Evolutionary conservation across 2,797 vertebrate genomes (phyloP).

Genomic region (Thaleichthys pacificus): DNA sequence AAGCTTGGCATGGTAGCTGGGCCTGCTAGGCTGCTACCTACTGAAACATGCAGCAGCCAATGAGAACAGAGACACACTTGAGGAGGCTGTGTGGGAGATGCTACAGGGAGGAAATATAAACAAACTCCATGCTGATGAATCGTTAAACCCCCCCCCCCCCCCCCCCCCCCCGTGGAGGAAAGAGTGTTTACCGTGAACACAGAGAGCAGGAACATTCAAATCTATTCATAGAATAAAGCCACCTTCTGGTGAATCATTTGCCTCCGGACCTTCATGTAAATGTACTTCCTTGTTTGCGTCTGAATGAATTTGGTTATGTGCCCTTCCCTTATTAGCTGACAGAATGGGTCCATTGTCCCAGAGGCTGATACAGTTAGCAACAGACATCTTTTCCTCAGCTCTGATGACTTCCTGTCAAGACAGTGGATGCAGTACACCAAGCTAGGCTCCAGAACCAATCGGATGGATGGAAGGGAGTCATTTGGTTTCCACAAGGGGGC

Average conservation of each 20-base stretch:
- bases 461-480: too few relatives aligned
- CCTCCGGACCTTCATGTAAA: not conserved
- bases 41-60: too few relatives aligned
- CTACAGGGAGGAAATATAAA: too few relatives aligned
- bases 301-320: slow-evolving; percentile 20
- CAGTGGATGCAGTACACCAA: too few relatives aligned
- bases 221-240: not conserved
- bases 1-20: not conserved
- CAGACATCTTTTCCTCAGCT: not conserved
- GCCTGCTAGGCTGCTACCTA: not conserved
- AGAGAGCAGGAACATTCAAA: not conserved
- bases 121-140: too few relatives aligned
- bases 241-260: not conserved
- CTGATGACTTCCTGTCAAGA: not conserved
- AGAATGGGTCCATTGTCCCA: slow-evolving; percentile 1
- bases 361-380: slow-evolving; percentile 7
- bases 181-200: too few relatives aligned
- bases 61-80: too few relatives aligned
- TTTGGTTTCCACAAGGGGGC: too few relatives aligned
- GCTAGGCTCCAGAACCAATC: too few relatives aligned
- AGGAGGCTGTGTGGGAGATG: too few relatives aligned
- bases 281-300: slow-evolving; percentile 3
- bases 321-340: not conserved
- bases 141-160: too few relatives aligned
- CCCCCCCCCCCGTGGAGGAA: too few relatives aligned